Base-by-base conservation (phyloP, 2,888 invertebrate species). In the Drosophila trichaetosa region DNA sequence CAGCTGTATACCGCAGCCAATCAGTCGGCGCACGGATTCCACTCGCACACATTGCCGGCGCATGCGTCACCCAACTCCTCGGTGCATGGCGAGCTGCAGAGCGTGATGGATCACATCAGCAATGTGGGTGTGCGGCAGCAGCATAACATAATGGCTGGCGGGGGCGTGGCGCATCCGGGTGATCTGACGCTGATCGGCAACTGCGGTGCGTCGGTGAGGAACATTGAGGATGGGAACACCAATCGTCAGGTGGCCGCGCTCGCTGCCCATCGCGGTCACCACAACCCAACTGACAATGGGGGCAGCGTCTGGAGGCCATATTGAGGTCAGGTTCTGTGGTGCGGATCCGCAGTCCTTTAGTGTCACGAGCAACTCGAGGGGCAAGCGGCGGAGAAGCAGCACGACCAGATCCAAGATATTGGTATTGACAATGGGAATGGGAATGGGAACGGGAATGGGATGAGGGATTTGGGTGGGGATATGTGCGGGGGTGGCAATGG, bases 1-100 rank as follows among this genome's bases (percentile, higher is more conserved):
- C 97, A 97, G 91, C 93, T 97, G 27, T 97, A 97, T 85, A 96
- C 97, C 5, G 96, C 96, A 0, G 96, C 96, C 49, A 96, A 96
- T 89, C 96, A 96, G 90, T 94, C 94, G 21, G 94, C 95, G 27
- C 96, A 96, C 83, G 95, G 96, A 87, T 96, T 96, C 89, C 96
- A 96, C 90, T 93, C 96, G 56, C 96, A 96, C 91, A 94, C 95
- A 16, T 94, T 95, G 79, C 94, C 95, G 16, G 94, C 95, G 71
- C 95, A 95, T 81, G 94, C 95, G 40, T 94, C 95, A 42, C 95
- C 95, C 70, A 95, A 95, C 79, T 92, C 93, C 1, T 91, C 93
- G 21, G 95, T 95, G 69, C 95, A 96, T 76, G 96, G 96, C 67
- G 96, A 96, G 89, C 91, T 96, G 70, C 96, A 96, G 92, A 95